These are phyloP conservation scores for Philonicus albiceps DNA, from an alignment of 2,888 invertebrate genomes.

Conservation along the genomic window DNA sequence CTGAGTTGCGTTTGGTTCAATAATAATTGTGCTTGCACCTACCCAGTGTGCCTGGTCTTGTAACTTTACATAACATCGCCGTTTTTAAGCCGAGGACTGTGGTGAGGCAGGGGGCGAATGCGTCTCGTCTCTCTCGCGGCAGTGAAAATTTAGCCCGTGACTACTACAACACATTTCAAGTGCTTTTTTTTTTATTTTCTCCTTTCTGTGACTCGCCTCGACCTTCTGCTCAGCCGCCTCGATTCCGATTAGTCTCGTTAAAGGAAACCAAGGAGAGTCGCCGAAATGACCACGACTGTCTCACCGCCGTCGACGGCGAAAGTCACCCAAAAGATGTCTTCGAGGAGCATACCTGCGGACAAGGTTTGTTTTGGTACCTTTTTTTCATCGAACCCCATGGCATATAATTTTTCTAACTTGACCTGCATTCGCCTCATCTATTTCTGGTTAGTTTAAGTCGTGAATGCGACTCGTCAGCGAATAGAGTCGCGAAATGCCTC, in stretches of 20 bases:
- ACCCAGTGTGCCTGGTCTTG: neutral
- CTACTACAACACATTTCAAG: neutral
- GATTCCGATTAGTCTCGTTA: neutral
- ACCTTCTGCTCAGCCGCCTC: neutral
- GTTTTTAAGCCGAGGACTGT: neutral
- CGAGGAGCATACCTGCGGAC: slow-evolving; percentile 84
- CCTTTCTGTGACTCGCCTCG: neutral
- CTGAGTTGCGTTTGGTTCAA: neutral
- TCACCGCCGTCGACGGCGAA: slow-evolving; percentile 49
- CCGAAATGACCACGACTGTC: slow-evolving; percentile 42
- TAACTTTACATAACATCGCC: neutral
- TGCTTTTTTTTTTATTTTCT: neutral
- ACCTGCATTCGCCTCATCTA: slow-evolving; percentile 31
- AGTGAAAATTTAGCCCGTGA: neutral
- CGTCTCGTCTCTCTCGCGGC: neutral
- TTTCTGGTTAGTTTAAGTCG: neutral
- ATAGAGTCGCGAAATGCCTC: neutral
- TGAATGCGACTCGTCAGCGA: neutral
- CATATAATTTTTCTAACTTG: neutral
- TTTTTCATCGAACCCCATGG: neutral
- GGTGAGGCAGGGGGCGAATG: neutral
- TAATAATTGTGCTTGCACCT: neutral
- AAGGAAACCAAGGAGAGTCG: neutral
- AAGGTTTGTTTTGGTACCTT: slow-evolving; percentile 65
- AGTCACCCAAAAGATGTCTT: slow-evolving; percentile 69